Evolutionary conservation across 35 echinoderm and acorn worm species (phyloP).

Genomic region (Nesometra sesokonis): DNA sequence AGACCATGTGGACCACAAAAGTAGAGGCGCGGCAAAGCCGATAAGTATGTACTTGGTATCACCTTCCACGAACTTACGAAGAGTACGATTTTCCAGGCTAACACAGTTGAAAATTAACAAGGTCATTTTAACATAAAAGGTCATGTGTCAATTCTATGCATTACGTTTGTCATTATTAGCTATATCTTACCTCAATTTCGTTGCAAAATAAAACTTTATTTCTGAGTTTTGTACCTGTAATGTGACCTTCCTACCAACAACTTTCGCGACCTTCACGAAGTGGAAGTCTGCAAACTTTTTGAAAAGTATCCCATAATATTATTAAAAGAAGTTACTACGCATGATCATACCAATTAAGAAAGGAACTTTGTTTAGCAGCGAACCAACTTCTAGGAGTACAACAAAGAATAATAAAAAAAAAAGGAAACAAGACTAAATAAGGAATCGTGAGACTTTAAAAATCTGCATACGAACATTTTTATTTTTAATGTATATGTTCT

Average conservation of each 20-base stretch:
- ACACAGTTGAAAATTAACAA: neutral
- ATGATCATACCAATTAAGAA: neutral
- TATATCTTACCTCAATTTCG: neutral
- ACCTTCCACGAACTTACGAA: neutral
- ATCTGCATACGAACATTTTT: too few relatives aligned
- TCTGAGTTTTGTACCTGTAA: neutral
- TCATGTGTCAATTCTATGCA: neutral
- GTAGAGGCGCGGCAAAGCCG: neutral
- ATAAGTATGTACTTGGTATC: neutral
- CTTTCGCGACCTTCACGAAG: neutral
- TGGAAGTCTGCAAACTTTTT: neutral
- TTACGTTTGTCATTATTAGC: neutral
- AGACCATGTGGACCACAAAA: neutral
- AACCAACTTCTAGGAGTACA: neutral
- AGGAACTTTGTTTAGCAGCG: neutral
- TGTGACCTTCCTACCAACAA: neutral
- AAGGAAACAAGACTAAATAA: too few relatives aligned
- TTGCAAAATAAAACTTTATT: neutral
- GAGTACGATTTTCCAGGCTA: neutral
- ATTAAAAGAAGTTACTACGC: neutral
- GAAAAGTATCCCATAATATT: neutral
- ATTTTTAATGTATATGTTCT: too few relatives aligned
- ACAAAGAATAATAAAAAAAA: neutral
- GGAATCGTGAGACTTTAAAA: too few relatives aligned
- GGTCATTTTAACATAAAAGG: neutral